Evolutionary conservation across 92 coral and sea anemone species (phyloP), one percentile per base, ranked within the genome.

Genomic region (Umimayanthus kanabou): DNA sequence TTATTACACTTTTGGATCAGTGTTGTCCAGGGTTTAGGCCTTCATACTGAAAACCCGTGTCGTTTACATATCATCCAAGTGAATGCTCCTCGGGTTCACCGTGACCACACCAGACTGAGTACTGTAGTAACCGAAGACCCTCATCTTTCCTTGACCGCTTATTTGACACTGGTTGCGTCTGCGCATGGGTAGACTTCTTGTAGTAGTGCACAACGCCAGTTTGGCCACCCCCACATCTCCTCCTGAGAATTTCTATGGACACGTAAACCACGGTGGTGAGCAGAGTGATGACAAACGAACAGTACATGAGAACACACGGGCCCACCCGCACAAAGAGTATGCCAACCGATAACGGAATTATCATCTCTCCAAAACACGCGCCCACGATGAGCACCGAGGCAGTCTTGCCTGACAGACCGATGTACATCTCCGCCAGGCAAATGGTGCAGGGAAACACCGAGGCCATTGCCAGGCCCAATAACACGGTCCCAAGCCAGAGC

Each of bases 391-490:
- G 83, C 78, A 95, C 39, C 4, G 99, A 97, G 2, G 99, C 98
- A 11, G 92, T 90, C 65, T 89, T 92, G 14, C 98, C 99, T 16
- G 99, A 89, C 26, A 97, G 92, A 73, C 90, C 91, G 77, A 95
- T 88, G 76, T 91, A 92, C 25, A 84, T 82, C 75, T 97, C 99
- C 45, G 95, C 97, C 95, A 96, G 93, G 88, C 80, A 94, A 70
- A 97, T 42, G 22, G 96, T 87, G 33, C 95, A 64, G 5, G 99
- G 98, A 49, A 97, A 97, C 14, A 95, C 92, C 4, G 99, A 96
- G 13, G 99, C 97, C 92, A 96, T 96, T 39, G 97, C 93, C 3
- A 95, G 20, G 26, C 99, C 99, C 25, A 97, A 90, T 65, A 97
- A 18, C 25, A 94, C 85, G 0, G 99, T 95, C 0, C 99, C 99